Percentiles rank a stretch among this genome's conserved stretches.
phyloP scores from a whole-genome alignment of 2,888 invertebrate genomes.

The Amiota minor region DNA sequence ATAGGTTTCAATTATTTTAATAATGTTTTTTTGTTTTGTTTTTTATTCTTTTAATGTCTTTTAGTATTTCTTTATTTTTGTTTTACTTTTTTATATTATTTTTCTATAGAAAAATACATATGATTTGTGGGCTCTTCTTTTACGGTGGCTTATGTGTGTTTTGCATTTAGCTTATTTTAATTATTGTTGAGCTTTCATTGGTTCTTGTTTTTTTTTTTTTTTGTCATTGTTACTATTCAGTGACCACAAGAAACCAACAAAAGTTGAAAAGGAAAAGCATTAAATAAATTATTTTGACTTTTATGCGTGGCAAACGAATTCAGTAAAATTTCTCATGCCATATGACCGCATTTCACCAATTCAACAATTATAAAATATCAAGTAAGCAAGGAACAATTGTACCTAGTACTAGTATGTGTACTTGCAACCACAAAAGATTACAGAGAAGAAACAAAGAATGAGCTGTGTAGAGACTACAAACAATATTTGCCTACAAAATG shows the following conservation, averaged over 20 bases:
- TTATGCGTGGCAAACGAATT: conserved; percentile 6
- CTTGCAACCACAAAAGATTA: background rate
- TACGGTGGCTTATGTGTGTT: conserved; percentile 19
- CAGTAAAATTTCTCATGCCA: background rate
- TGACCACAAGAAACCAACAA: too few species aligned
- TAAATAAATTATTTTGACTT: conserved; percentile 22
- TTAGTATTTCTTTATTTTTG: background rate
- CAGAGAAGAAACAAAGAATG: background rate
- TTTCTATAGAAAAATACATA: background rate
- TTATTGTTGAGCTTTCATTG: background rate
- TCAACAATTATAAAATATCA: background rate
- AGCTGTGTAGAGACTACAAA: background rate
- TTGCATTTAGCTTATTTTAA: conserved; percentile 24
- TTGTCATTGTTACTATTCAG: too few species aligned
- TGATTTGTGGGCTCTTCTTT: background rate
- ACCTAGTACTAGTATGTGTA: background rate
- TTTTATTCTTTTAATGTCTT: background rate
- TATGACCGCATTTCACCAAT: background rate
- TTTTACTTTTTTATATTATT: conserved; percentile 10
- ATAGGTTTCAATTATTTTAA: conserved; percentile 29
- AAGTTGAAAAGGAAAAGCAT: background rate
- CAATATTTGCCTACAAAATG: conserved; percentile 21
- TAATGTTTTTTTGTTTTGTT: conserved; percentile 7
- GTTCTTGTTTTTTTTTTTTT: background rate
- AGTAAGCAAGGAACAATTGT: background rate